Base-by-base conservation (phyloP, 2,113 vertebrate species). In the Planiliza haematocheilus region DNA sequence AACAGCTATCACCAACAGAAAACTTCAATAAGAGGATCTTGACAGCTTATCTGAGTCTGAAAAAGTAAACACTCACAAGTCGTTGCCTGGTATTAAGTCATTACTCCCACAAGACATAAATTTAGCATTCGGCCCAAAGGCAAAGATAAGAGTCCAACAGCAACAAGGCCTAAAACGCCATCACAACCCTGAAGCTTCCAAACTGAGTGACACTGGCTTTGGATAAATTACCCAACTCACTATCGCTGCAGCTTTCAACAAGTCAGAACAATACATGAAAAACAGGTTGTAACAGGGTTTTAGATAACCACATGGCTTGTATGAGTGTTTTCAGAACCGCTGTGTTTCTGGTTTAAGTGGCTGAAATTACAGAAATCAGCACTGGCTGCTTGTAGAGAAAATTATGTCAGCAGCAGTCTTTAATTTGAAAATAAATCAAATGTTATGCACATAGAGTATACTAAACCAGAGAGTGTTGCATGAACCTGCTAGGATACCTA, bases 71-170 rank as follows among this genome's bases (percentile, higher is more conserved):
- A 46, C 34, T 82, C 38, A 59, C 49, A 70, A 77, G 52, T 62
- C 14, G 17, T 84, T 85, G 74, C 77, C 41, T 12, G 8, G 74
- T 83, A 58, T 85, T 58, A 86, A 85, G 60, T 86, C 74, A 81
- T 81, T 51, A 37, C 60, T 64, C 81, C 78, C 72, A 43, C 1
- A 41, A 77, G 62, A 72, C 37, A 8, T 20, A 3, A 43, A 4
- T 55, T 55, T 24, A 71, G 41, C 24, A 63, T 18, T 5, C 5
- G 18, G 50, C 55, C 20, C n/a, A 1, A 6, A 70, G 68, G 80
- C 60, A 55, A 64, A 38, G 30, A 60, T 52, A 39, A 42, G 14
- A 72, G 64, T 67, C 70, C 56, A 57, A 46, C 70, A 77, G 62
- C 63, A 78, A 53, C 7, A 42, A 18, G 39, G 62, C 17, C 18